A percentile compares a stretch with the other conserved stretches of the same genome.
These are phyloP conservation scores for Allacma fusca DNA, from an alignment of 2,888 invertebrate genomes.

Conservation along the genomic window DNA sequence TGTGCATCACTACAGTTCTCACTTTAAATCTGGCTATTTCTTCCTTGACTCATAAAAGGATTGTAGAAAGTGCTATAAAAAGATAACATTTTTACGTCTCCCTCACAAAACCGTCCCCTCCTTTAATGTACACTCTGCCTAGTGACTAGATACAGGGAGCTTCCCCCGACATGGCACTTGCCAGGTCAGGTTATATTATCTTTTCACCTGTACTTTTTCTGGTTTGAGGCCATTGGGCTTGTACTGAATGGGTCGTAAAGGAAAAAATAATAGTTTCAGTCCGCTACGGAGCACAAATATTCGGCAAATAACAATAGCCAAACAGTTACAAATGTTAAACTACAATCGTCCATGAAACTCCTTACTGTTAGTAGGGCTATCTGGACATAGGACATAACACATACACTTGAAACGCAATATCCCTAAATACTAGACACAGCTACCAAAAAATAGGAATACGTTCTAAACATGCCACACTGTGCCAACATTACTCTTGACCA, in stretches of 20 bases:
- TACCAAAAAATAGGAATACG: too few species aligned
- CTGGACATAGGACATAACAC: too few species aligned
- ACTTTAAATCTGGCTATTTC: conserved; percentile 40
- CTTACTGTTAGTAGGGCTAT: background rate
- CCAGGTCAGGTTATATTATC: background rate
- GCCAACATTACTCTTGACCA: too few species aligned
- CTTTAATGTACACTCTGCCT: background rate
- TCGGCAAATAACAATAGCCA: background rate
- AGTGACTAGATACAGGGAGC: too few species aligned
- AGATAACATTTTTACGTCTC: conserved; percentile 18
- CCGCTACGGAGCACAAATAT: background rate
- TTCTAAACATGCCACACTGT: too few species aligned
- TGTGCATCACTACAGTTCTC: conserved; percentile 34
- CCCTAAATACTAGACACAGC: too few species aligned
- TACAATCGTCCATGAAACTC: background rate
- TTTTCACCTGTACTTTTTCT: background rate
- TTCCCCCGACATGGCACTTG: too few species aligned
- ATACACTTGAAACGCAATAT: too few species aligned
- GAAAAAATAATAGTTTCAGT: background rate
- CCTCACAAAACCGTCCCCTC: background rate
- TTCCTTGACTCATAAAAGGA: conserved; percentile 34
- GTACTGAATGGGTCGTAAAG: background rate
- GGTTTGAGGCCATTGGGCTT: background rate
- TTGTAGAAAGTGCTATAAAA: conserved; percentile 36
- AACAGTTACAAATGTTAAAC: background rate